Conservation (phyloP, 2,797 vertebrate genomes). For the Pseudocheirus occidentalis region DNA sequence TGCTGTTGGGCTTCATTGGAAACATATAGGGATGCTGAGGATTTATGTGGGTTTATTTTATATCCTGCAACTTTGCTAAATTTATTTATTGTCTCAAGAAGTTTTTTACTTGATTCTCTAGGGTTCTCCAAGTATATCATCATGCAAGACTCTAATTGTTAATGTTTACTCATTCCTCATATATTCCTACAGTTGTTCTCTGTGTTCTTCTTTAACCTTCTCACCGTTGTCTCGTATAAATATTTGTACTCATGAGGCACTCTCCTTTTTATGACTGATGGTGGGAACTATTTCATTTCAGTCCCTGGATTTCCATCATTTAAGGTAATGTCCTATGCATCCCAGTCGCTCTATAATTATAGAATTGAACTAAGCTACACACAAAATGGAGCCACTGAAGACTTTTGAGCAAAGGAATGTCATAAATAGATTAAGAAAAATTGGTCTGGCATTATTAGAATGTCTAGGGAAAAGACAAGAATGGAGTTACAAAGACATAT, state of each 20-base stretch:
- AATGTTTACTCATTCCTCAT: background rate
- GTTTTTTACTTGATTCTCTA: no score
- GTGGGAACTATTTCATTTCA: background rate
- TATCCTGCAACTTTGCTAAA: no score
- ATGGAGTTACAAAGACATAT: background rate
- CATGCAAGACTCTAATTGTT: background rate
- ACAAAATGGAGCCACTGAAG: background rate
- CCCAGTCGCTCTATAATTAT: background rate
- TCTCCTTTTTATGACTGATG: background rate
- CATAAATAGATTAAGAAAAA: background rate
- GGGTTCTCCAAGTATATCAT: no score
- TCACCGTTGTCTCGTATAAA: background rate
- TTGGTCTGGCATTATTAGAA: background rate
- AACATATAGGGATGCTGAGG: no score
- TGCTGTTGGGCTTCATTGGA: no score
- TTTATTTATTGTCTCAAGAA: no score
- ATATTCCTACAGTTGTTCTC: background rate
- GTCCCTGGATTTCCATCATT: background rate
- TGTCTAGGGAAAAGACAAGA: background rate
- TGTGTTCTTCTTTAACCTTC: background rate
- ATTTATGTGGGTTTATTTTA: no score
- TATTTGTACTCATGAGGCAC: background rate
- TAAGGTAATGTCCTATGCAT: background rate
- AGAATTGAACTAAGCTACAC: background rate
- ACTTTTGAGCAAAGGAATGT: background rate